Base-by-base conservation (phyloP, 2,888 invertebrate species). In the Agrotis ipsilon region DNA sequence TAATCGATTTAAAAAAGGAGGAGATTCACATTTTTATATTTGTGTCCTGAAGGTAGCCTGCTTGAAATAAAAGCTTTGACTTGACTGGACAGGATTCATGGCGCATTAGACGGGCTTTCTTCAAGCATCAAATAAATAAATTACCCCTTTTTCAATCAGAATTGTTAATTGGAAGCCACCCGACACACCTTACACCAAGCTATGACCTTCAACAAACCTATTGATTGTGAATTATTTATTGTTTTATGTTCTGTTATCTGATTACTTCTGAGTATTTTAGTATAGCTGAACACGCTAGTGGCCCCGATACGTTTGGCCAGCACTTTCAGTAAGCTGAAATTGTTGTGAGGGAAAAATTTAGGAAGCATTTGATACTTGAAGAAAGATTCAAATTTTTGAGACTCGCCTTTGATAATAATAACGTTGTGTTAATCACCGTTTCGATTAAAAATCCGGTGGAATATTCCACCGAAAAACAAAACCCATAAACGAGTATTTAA, bases 141-240 rank as follows among this genome's bases (percentile, higher is more conserved):
- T 43, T 24, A n/a, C 39, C 18, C 66, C n/a, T 55, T 60, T 39
- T 59, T 54, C 54, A 67, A 76, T 60, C 58, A 58, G 52, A 76
- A 77, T 73, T 68, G 48, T 21, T 76, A 76, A 72, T 61, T 64
- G 13, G 46, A 51, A 72, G 21, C 14, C 18, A 77, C 54, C 52
- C 21, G 45, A 57, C 55, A 46, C 64, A 43, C 46, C 59, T 48
- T 51, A 45, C 55, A 52, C 48, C 13, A 48, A 67, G 54, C 43
- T 52, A 16, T 68, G 43, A 77, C 77, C 72, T 77, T 54, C 60
- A 64, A 51, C 75, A 48, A 27, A 48, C 32, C 19, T 67, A 76
- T 76, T 64, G 51, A 68, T 68, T 77, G 69, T 59, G 19, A 59
- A 74, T 68, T 64, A 72, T 76, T 80, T 66, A 32, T 76, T 68